Evolutionary conservation across 2,113 vertebrate genomes (phyloP).

Genomic region (Phaethornis superciliosus): DNA sequence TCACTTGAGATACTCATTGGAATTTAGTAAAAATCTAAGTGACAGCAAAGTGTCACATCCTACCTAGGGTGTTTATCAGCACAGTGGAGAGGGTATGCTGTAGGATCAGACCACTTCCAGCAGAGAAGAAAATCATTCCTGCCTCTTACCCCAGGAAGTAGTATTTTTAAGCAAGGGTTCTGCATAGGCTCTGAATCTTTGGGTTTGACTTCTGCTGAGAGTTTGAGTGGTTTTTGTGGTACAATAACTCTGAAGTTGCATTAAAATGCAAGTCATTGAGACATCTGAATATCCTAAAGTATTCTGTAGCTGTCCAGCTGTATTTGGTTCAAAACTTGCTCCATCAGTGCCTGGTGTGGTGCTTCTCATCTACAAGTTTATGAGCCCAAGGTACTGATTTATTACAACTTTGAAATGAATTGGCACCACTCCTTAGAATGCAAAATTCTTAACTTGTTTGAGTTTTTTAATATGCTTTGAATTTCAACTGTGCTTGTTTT

Average conservation of each 20-base stretch:
- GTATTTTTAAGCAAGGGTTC: not conserved
- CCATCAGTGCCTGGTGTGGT: not conserved
- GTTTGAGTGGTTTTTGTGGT: not conserved
- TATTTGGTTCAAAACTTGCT: not conserved
- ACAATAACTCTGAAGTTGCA: not conserved
- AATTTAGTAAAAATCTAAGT: not conserved
- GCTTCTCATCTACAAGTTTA: not conserved
- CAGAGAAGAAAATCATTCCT: not conserved
- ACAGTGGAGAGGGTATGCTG: not conserved
- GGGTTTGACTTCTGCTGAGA: not conserved
- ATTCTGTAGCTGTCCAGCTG: not conserved
- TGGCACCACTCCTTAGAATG: not conserved
- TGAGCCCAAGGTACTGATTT: not conserved
- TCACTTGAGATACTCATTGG: not conserved
- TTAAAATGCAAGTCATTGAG: not conserved
- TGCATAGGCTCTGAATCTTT: not conserved
- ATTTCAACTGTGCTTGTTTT: not conserved
- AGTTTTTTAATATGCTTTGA: not conserved
- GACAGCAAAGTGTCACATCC: not conserved
- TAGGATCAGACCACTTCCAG: not conserved
- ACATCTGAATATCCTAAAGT: not conserved
- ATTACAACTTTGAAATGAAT: not conserved
- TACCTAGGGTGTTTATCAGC: not conserved
- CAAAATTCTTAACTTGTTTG: not conserved
- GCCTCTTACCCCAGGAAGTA: not conserved